phyloP scores from a whole-genome alignment of 2,113 vertebrate genomes.

The Anguilla japonica region DNA sequence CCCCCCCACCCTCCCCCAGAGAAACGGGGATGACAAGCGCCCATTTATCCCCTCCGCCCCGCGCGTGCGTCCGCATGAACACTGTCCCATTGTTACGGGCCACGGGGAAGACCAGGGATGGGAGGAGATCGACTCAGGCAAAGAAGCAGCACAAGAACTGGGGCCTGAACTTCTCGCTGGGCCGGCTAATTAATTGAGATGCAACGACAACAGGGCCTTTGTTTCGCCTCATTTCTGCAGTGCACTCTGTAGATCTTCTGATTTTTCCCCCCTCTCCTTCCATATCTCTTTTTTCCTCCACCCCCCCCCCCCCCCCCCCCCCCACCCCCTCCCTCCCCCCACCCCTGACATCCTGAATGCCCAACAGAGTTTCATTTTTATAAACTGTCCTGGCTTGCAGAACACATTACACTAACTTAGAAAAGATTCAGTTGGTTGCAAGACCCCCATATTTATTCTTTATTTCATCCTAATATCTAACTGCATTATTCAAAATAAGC shows the following conservation, averaged over 20 bases:
- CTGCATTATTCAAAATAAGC: background rate
- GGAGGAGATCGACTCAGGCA: slow-evolving; percentile 58
- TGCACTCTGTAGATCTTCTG: slow-evolving; percentile 43
- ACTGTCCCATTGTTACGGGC: slow-evolving; percentile 65
- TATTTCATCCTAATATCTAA: background rate
- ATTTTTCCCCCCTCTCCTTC: slow-evolving; percentile 43
- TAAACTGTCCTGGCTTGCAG: no score
- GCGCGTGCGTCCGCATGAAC: slow-evolving; percentile 44
- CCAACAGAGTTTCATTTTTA: background rate
- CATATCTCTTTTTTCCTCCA: slow-evolving; percentile 36
- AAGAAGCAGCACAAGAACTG: slow-evolving; percentile 60
- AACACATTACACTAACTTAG: background rate
- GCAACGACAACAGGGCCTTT: slow-evolving; percentile 60
- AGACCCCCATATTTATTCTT: background rate
- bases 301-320: background rate
- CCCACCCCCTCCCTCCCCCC: no score
- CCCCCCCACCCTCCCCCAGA: slow-evolving; percentile 79
- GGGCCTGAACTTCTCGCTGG: slow-evolving; percentile 58
- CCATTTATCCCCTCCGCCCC: slow-evolving; percentile 48
- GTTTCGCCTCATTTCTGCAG: slow-evolving; percentile 49
- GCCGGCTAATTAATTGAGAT: slow-evolving; percentile 50
- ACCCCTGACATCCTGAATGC: background rate
- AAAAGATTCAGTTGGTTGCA: background rate
- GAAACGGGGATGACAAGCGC: slow-evolving; percentile 71
- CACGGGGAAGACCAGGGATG: slow-evolving; percentile 27